phyloP scores from a whole-genome alignment of 92 coral and sea anemone genomes.

The Porites divaricata region DNA sequence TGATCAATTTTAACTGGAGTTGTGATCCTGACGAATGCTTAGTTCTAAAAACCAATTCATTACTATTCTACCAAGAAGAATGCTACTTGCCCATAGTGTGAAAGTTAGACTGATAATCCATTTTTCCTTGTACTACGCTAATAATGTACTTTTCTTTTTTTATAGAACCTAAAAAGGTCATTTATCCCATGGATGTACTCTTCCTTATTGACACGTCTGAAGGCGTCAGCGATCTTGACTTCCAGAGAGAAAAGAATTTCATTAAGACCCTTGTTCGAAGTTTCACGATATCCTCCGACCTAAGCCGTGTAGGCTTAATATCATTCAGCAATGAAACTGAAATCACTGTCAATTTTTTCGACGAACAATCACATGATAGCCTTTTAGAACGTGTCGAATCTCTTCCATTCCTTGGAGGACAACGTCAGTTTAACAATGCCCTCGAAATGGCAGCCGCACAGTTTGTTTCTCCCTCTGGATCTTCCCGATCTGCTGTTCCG shows the following conservation, averaged over 20 bases:
- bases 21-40: no score
- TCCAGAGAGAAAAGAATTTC: slow-evolving; percentile 46
- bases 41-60: no score
- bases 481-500: slow-evolving; percentile 23
- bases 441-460: slow-evolving; percentile 16
- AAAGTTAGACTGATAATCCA: no score
- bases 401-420: slow-evolving; percentile 52
- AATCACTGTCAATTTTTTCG: slow-evolving; percentile 46
- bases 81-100: no score
- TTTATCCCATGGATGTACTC: slow-evolving; percentile 46
- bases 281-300: slow-evolving; percentile 43
- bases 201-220: slow-evolving; percentile 63
- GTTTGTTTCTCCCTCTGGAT: slow-evolving; percentile 31
- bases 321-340: slow-evolving; percentile 52
- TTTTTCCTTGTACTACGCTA: no score
- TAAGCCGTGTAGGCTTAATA: slow-evolving; percentile 55
- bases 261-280: slow-evolving; percentile 45
- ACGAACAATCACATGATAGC: slow-evolving; percentile 34
- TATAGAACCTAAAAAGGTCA: slow-evolving; percentile 31
- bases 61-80: no score
- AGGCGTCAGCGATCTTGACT: slow-evolving; percentile 32
- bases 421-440: slow-evolving; percentile 34
- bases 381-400: slow-evolving; percentile 42
- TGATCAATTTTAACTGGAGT: no score
- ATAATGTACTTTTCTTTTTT: not conserved